These are phyloP conservation scores for Heliconius sara DNA, from an alignment of 2,888 invertebrate genomes.

Conservation along the genomic window DNA sequence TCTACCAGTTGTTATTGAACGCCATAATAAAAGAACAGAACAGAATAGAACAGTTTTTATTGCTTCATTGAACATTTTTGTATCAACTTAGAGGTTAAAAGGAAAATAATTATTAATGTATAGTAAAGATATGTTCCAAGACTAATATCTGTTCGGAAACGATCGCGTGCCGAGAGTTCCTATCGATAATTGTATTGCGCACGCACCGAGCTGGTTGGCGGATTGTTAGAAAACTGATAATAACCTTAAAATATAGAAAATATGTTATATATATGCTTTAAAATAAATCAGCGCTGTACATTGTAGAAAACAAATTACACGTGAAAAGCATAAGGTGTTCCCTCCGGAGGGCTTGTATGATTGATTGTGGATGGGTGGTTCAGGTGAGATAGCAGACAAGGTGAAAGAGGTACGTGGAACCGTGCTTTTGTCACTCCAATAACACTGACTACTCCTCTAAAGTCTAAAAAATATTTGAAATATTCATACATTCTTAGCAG, in stretches of 20 bases:
- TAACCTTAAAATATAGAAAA: slow-evolving; percentile 28
- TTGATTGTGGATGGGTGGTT: too few relatives aligned
- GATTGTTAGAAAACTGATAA: slow-evolving; percentile 30
- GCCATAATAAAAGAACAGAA: too few relatives aligned
- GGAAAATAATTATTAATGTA: slow-evolving; percentile 15
- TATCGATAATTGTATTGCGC: slow-evolving; percentile 38
- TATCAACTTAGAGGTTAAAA: slow-evolving; percentile 1
- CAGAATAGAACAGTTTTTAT: background rate
- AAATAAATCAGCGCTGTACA: background rate
- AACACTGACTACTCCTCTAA: too few relatives aligned
- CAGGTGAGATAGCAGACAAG: too few relatives aligned
- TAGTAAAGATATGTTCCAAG: slow-evolving; percentile 24
- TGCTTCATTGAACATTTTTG: background rate
- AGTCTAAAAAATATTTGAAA: too few relatives aligned
- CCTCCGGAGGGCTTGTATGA: background rate
- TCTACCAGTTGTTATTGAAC: background rate
- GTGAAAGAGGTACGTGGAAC: too few relatives aligned
- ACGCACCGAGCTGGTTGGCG: slow-evolving; percentile 21
- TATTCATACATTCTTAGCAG: too few relatives aligned
- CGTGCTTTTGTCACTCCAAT: too few relatives aligned
- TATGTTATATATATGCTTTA: background rate
- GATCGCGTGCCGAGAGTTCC: slow-evolving; percentile 39
- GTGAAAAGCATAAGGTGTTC: background rate
- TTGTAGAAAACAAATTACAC: background rate
- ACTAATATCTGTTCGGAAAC: slow-evolving; percentile 32